Evolutionary conservation across 2,888 invertebrate genomes (phyloP).

Genomic region (Adelognathus sp.): DNA sequence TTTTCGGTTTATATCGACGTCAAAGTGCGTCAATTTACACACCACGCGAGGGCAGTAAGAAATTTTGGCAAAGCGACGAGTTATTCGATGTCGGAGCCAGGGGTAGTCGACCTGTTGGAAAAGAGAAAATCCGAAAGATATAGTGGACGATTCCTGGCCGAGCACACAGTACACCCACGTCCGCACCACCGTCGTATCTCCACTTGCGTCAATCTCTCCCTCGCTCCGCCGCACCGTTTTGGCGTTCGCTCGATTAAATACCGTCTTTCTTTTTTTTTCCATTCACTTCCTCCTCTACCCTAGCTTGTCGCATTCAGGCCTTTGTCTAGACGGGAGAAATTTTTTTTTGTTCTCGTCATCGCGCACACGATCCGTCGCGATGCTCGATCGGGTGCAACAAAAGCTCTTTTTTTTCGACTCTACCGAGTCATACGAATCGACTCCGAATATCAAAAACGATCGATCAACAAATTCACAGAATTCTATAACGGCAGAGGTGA

Average conservation of each 20-base stretch:
- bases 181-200: too few species aligned
- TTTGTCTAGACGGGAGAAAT: conserved; percentile 8
- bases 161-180: background rate
- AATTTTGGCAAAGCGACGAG: conserved; percentile 36
- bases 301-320: background rate
- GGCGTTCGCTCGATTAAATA: background rate
- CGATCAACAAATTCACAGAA: background rate
- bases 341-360: background rate
- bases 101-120: conserved; percentile 60
- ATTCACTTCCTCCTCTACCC: background rate
- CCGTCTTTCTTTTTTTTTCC: background rate
- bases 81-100: conserved; percentile 29
- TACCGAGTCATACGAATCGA: background rate
- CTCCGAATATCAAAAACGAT: background rate
- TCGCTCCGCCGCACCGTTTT: background rate
- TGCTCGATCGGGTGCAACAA: background rate
- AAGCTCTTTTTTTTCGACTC: background rate
- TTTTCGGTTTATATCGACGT: conserved; percentile 11
- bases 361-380: background rate
- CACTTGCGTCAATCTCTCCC: conserved; percentile 52
- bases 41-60: conserved; percentile 4
- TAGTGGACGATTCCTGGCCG: conserved; percentile 8
- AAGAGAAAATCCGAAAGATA: conserved; percentile 46
- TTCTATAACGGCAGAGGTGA: background rate
- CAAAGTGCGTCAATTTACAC: conserved; percentile 2